Evolutionary conservation across 2,113 vertebrate genomes (phyloP), one percentile per base, ranked within the genome.

Genomic region (Phalacrocorax aristotelis): DNA sequence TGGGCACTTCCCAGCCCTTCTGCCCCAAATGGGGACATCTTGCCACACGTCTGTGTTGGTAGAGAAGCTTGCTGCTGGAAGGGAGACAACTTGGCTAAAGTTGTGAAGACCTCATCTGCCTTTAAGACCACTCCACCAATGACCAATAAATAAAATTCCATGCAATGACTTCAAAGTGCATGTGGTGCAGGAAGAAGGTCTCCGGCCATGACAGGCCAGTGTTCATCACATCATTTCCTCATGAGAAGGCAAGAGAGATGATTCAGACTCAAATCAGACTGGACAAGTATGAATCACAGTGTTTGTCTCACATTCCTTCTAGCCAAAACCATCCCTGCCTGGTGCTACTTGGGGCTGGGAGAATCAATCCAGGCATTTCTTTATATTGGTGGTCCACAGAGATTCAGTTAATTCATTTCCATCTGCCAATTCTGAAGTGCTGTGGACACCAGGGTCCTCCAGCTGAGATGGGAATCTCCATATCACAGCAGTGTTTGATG

Each of bases 241-340:
- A 0, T 70, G 83, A 91, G 32, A 44, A 70, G 19, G n/a, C 34
- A 4, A 79, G 34, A 91, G 61, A 70, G 38, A 22, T 86, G 89
- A 94, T 88, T 90, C 91, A 88, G 32, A 58, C 77, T 82, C 81
- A 62, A 42, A 82, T 85, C 66, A 85, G 84, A 83, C 87, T 20
- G 38, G 58, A 51, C 46, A 62, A 74, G 42, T 38, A 26, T 86
- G 93, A 96, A 91, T 97, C 94, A 95, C 52, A 55, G 42, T n/a
- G 5, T 72, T 88, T 85, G 54, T 57, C 84, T 77, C 51, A 17
- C 83, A 83, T 79, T 92, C 69, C 30, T 91, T 44, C 44, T 19
- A 85, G 48, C 34, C 71, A 70, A 86, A 93, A 80, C 40, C 30
- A 46, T 65, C 19, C 65, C 36, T 83, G 70, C 20, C 42, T 74